Conservation (phyloP, 2,113 vertebrate species). For the Machaerirhynchus nigripectus region DNA sequence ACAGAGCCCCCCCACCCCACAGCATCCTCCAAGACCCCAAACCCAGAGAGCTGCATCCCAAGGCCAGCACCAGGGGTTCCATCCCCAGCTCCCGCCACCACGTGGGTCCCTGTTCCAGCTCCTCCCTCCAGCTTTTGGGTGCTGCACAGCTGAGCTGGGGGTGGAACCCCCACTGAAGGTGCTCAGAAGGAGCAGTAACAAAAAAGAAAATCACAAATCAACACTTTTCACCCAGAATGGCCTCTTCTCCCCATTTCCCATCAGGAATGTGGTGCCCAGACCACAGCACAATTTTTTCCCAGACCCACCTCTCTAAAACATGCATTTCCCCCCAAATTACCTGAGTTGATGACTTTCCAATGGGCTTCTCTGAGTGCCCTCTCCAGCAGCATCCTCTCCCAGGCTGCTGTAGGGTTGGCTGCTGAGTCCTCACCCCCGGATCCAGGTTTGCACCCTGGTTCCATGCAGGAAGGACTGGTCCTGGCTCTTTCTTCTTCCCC, state of each 20-base stretch:
- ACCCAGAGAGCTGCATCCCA: not conserved
- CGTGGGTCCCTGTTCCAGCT: not conserved
- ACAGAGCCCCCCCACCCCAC: not conserved
- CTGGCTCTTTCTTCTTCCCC: not conserved
- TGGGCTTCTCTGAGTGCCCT: not conserved
- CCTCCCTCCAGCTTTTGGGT: not conserved
- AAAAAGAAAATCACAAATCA: not conserved
- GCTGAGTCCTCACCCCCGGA: not conserved
- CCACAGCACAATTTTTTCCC: fast-evolving
- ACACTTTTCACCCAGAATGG: fast-evolving
- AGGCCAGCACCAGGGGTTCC: not conserved
- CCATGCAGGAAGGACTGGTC: not conserved
- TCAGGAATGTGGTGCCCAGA: not conserved
- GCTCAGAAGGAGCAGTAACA: not conserved
- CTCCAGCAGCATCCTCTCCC: not conserved
- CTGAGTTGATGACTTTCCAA: not conserved
- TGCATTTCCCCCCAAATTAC: not conserved
- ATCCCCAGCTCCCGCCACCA: not conserved
- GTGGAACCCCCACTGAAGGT: not conserved
- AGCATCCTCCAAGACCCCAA: not conserved
- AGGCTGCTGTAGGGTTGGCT: fast-evolving
- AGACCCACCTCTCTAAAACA: not conserved
- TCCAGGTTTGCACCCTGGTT: not conserved
- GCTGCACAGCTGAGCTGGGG: not conserved
- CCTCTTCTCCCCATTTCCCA: not conserved